phyloP scores from a whole-genome alignment of 2,113 vertebrate species.

The Chelonoidis abingdonii region DNA sequence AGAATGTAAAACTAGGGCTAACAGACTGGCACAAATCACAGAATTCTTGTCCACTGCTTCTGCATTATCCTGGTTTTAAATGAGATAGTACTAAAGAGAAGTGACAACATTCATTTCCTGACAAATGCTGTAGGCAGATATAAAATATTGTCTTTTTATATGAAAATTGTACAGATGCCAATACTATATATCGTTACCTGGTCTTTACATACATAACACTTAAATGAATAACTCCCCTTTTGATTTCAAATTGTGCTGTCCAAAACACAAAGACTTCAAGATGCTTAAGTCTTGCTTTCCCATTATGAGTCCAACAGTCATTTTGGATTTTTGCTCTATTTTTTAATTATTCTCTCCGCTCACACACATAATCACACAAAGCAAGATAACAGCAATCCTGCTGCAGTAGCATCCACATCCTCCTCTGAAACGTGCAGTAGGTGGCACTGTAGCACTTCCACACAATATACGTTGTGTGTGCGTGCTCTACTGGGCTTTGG shows the following conservation, averaged over 20 bases:
- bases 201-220: not conserved
- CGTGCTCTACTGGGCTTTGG: not conserved
- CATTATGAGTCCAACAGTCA: not conserved
- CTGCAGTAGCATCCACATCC: not conserved
- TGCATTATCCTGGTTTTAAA: slow-evolving; percentile 19
- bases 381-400: not conserved
- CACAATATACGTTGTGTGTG: not conserved
- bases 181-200: not conserved
- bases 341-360: not conserved
- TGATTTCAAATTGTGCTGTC: not conserved
- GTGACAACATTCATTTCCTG: slow-evolving; percentile 9
- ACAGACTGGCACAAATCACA: not conserved
- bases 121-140: not conserved
- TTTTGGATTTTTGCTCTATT: not conserved
- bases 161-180: not conserved
- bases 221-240: not conserved
- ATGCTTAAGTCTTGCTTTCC: not conserved
- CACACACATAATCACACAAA: not conserved
- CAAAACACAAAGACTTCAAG: not conserved
- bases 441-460: slow-evolving; percentile 53
- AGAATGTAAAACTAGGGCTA: slow-evolving; percentile 12
- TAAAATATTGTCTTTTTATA: not conserved
- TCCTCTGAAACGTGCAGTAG: slow-evolving; percentile 18
- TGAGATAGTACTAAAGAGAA: not conserved
- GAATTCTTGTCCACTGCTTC: not conserved